A percentile compares a stretch with the other conserved stretches of the same genome.
phyloP scores from a whole-genome alignment of 2,888 invertebrate species.

The Drosophila formosana region DNA sequence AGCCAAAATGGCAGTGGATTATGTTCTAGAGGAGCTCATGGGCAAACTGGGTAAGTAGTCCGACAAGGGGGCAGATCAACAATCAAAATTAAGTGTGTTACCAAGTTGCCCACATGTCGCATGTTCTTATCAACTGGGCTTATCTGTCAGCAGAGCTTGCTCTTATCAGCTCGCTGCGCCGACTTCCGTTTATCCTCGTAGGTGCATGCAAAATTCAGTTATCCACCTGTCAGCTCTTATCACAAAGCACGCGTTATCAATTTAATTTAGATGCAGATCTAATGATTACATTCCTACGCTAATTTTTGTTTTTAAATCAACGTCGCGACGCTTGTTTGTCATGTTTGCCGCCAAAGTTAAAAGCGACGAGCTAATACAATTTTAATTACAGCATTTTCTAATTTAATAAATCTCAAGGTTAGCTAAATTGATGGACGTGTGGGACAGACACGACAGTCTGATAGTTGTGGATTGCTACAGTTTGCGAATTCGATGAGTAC shows the following conservation, averaged over 20 bases:
- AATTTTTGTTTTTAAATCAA: slow-evolving; percentile 2
- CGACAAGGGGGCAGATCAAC: slow-evolving; percentile 34
- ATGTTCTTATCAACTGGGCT: slow-evolving; percentile 55
- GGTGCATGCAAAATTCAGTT: slow-evolving; percentile 22
- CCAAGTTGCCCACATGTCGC: slow-evolving; percentile 7
- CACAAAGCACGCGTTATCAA: slow-evolving; percentile 17
- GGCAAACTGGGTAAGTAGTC: slow-evolving; percentile 87
- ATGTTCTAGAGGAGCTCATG: slow-evolving; percentile 89
- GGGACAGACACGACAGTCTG: slow-evolving; percentile 26
- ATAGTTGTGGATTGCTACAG: slow-evolving; percentile 17
- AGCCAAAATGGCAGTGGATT: slow-evolving; percentile 87
- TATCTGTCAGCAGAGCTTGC: slow-evolving; percentile 41
- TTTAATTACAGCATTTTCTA: slow-evolving; percentile 63
- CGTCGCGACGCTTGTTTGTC: slow-evolving; percentile 9
- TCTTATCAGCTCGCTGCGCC: slow-evolving; percentile 45
- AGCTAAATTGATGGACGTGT: slow-evolving; percentile 31
- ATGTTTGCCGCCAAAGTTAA: slow-evolving; percentile 48
- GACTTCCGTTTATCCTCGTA: slow-evolving; percentile 33
- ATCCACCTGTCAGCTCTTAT: slow-evolving; percentile 28
- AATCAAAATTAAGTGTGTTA: slow-evolving; percentile 15
- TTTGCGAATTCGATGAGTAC: background rate
- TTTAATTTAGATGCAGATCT: slow-evolving; percentile 10
- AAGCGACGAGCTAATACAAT: slow-evolving; percentile 45
- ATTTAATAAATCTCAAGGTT: slow-evolving; percentile 68
- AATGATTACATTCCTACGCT: background rate